phyloP scores from a whole-genome alignment of 2,113 vertebrate genomes.

The Phylloscopus trochiloides region DNA sequence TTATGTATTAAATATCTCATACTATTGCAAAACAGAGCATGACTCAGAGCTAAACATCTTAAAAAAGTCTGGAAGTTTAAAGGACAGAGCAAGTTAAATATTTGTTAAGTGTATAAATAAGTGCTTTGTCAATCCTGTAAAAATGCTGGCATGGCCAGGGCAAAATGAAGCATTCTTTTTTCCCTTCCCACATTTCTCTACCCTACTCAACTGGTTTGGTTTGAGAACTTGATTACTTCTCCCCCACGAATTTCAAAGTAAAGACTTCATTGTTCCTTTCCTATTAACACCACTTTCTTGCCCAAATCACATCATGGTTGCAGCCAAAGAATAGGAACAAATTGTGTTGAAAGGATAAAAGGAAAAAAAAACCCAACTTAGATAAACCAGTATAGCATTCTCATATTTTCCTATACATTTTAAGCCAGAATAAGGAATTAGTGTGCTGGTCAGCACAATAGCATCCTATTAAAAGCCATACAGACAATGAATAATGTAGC shows the following conservation, averaged over 20 bases:
- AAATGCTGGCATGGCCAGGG: neutral
- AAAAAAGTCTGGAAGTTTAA: neutral
- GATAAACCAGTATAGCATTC: neutral
- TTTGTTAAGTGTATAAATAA: neutral
- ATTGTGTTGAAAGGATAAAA: neutral
- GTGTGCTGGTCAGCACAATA: neutral
- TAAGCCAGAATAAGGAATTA: neutral
- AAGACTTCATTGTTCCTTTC: neutral
- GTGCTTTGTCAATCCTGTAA: neutral
- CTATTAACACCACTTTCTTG: neutral
- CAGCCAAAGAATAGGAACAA: neutral
- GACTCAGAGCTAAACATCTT: neutral
- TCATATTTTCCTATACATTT: neutral
- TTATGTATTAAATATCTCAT: neutral
- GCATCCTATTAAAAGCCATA: neutral
- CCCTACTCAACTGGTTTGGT: conserved; percentile 8
- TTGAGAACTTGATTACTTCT: neutral
- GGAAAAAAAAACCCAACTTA: neutral
- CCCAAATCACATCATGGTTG: neutral
- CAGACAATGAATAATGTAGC: neutral
- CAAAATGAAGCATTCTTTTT: conserved; percentile 2
- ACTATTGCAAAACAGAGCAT: conserved; percentile 1
- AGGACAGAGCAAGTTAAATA: neutral
- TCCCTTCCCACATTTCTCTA: neutral
- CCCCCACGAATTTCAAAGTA: neutral